Percentiles rank a stretch among this genome's conserved stretches.
These are phyloP conservation scores for Cephus pygmeus DNA, from an alignment of 2,888 invertebrate species.

Conservation along the genomic window DNA sequence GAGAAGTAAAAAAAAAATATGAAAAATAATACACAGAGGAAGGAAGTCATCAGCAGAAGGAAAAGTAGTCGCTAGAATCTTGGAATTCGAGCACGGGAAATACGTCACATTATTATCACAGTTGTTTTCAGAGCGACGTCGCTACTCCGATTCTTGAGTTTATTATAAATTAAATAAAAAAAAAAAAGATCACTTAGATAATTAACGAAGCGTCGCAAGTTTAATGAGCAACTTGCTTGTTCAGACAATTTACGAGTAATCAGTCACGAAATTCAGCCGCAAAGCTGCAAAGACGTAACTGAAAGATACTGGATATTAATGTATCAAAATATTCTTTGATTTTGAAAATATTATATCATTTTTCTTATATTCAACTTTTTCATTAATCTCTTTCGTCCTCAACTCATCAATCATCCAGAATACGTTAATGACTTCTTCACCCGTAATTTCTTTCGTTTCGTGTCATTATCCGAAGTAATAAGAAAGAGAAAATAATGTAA, in stretches of 20 bases:
- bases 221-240: conserved; percentile 37
- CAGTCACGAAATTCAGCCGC: neutral
- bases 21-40: neutral
- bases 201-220: conserved; percentile 32
- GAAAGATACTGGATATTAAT: no score
- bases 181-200: conserved; percentile 26
- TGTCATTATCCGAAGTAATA: no score
- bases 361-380: no score
- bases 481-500: no score
- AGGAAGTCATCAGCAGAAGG: neutral
- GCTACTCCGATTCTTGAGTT: neutral
- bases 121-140: neutral
- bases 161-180: neutral
- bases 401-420: no score
- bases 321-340: no score
- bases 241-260: neutral
- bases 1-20: neutral
- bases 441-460: no score
- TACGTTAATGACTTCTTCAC: no score
- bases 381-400: no score
- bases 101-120: neutral
- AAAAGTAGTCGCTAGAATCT: neutral
- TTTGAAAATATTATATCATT: no score
- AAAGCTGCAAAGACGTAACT: no score
- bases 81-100: neutral